These are phyloP conservation scores for Sibirionetta formosa DNA, from an alignment of 2,797 vertebrate genomes.

Conservation along the genomic window DNA sequence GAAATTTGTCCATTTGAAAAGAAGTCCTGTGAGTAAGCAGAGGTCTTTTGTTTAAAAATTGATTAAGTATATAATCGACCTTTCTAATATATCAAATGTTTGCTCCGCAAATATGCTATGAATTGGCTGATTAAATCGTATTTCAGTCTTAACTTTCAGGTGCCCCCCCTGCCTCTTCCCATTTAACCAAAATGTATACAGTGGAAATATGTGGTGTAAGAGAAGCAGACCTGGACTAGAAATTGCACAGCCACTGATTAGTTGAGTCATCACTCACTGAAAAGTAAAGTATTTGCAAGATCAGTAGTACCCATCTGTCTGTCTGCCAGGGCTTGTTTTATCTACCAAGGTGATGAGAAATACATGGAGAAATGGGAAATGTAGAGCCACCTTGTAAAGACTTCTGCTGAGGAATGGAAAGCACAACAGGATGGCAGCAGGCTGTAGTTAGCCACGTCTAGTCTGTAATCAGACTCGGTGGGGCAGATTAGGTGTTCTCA, in stretches of 20 bases:
- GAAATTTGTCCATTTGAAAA: not conserved
- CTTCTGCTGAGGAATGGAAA: not conserved
- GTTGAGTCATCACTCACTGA: not conserved
- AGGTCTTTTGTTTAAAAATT: not conserved
- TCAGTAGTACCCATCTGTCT: not conserved
- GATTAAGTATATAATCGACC: fast-evolving
- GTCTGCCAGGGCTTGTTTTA: not conserved
- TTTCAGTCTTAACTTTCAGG: not conserved
- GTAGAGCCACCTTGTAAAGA: not conserved
- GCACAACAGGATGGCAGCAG: not conserved
- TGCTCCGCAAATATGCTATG: not conserved
- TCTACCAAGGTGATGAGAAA: not conserved
- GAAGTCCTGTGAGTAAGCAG: not conserved
- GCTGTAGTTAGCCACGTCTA: not conserved
- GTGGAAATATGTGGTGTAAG: not conserved
- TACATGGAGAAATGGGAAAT: not conserved
- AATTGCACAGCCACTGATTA: not conserved
- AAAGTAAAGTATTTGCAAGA: not conserved
- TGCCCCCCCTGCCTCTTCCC: not conserved
- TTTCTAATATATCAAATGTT: not conserved
- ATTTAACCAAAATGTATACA: not conserved
- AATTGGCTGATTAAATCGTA: not conserved
- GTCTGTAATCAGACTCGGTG: slow-evolving; percentile 35
- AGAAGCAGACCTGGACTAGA: not conserved
- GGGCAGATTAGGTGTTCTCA: not conserved